Base-by-base conservation (phyloP, 2,888 invertebrate species). In the Tetropium fuscum region DNA sequence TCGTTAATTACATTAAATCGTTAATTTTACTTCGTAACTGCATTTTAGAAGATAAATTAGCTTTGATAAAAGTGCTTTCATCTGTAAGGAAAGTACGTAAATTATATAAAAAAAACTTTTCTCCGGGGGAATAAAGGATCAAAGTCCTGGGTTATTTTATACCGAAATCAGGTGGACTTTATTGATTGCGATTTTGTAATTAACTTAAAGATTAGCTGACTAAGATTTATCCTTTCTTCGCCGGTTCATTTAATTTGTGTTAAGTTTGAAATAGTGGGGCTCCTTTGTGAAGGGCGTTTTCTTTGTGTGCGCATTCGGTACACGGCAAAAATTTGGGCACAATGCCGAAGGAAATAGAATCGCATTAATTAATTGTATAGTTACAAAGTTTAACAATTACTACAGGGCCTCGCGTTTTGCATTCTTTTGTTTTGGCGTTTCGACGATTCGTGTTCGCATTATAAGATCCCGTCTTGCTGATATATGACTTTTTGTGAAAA, bases 1-100 rank as follows among this genome's bases (percentile, higher is more conserved):
- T 2, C 30, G 34, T 43, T 66, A 66, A 66, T 63, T 63, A 58
- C 49, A 63, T 66, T 66, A 62, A 60, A 63, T 63, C 63, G 66
- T 66, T 65, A 63, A 65, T 63, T 65, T 65, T 55, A 63, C 60
- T 66, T 60, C 59, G 63, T 66, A 63, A 63, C 57, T 66, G 70
- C 68, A 71, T 72, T 74, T 70, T 45, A 48, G 63, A 66, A 72
- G 73, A 75, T 75, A 75, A 74, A 74, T 75, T 74, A 72, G 70
- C 74, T 73, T 75, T 74, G 72, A 74, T 73, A 72, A 74, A 72
- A 69, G 51, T 70, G 69, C 66, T 70, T 73, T 70, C 68, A 65
- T 64, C 68, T 63, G 69, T 66, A 67, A 60, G 69, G 38, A 56
- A 40, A 38, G 48, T 48, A 48, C 48, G 49, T 49, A 57, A 57